Evolutionary conservation across 2,888 invertebrate genomes (phyloP).

Genomic region (Callosobruchus maculatus): DNA sequence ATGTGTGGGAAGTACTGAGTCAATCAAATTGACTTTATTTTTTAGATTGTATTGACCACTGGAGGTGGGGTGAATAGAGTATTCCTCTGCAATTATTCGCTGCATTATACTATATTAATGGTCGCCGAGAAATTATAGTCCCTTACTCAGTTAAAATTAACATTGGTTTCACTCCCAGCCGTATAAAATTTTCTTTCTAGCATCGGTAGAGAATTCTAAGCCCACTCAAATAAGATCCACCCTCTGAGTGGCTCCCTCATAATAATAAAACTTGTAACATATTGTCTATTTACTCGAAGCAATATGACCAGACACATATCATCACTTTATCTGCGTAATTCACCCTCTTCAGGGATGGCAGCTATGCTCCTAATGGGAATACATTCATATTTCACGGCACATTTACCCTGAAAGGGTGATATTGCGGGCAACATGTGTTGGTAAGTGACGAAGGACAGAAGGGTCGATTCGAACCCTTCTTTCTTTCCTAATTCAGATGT

Average conservation of each 20-base stretch:
- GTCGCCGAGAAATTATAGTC: too few relatives aligned
- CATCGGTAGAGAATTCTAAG: too few relatives aligned
- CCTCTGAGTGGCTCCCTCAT: not conserved
- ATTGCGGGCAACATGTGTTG: constrained; percentile 23
- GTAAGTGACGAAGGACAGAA: constrained; percentile 1
- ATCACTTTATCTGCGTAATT: not conserved
- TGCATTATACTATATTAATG: too few relatives aligned
- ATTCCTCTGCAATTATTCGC: too few relatives aligned
- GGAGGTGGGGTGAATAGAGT: too few relatives aligned
- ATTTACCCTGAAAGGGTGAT: constrained; percentile 26
- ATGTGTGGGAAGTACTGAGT: too few relatives aligned
- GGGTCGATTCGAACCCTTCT: constrained; percentile 4
- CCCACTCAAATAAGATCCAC: too few relatives aligned
- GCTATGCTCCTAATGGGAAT: not conserved
- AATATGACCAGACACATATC: not conserved
- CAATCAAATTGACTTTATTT: too few relatives aligned
- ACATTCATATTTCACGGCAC: constrained; percentile 32
- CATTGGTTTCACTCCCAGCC: too few relatives aligned
- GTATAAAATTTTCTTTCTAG: too few relatives aligned
- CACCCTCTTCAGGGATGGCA: not conserved
- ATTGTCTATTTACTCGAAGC: not conserved
- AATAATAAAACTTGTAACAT: not conserved
- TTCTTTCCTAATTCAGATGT: not conserved
- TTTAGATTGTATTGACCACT: too few relatives aligned
- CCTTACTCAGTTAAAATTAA: too few relatives aligned